Conservation (phyloP, 2,797 vertebrate genomes). For the Rhinoraja longicauda region DNA sequence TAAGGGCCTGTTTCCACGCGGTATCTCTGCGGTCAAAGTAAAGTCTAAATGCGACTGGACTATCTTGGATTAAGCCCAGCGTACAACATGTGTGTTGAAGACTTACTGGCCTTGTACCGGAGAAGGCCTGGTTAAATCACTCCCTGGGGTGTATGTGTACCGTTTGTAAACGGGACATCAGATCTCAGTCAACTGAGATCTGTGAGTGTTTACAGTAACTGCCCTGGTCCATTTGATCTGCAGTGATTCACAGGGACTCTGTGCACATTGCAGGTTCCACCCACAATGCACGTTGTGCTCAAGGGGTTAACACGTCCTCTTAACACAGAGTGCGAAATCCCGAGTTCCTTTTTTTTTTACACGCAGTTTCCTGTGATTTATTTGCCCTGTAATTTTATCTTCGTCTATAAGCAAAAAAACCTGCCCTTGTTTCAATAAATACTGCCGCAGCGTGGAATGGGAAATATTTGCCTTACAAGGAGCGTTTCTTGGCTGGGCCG, state of each 20-base stretch:
- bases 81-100: background rate
- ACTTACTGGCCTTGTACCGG: no score
- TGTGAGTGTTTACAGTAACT: background rate
- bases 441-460: background rate
- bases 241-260: background rate
- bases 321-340: background rate
- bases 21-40: no score
- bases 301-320: background rate
- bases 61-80: background rate
- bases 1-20: no score
- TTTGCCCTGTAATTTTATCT: conserved; percentile 25
- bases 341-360: conserved; percentile 17
- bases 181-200: background rate
- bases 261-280: background rate
- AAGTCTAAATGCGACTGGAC: background rate
- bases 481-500: background rate
- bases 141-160: background rate
- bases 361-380: conserved; percentile 3
- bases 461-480: conserved; percentile 38
- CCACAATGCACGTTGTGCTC: no score
- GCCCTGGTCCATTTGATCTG: background rate
- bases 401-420: conserved; percentile 15
- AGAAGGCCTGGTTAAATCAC: background rate
- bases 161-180: background rate
- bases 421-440: conserved; percentile 31